Evolutionary conservation across 2,797 vertebrate genomes (phyloP).

Genomic region (Prionace glauca): DNA sequence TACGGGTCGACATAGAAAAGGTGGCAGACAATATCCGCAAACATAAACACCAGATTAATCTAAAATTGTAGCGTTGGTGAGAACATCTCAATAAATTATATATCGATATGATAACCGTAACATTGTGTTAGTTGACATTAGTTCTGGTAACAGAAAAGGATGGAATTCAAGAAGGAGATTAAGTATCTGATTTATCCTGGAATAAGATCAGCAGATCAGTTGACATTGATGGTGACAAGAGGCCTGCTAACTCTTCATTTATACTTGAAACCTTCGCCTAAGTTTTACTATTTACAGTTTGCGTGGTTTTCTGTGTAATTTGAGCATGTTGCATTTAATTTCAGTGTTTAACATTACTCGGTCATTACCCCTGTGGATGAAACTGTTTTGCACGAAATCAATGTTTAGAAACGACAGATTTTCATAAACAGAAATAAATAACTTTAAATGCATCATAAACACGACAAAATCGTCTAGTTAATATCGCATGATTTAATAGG

Average conservation of each 20-base stretch:
- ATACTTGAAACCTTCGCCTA: neutral
- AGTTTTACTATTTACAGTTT: neutral
- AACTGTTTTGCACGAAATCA: neutral
- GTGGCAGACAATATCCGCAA: neutral
- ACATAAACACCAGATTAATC: neutral
- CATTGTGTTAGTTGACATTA: too few relatives aligned
- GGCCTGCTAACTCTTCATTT: too few relatives aligned
- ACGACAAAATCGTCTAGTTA: too few relatives aligned
- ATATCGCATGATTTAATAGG: neutral
- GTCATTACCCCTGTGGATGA: neutral
- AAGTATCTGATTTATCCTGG: neutral
- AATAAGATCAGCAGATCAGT: too few relatives aligned
- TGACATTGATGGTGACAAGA: neutral
- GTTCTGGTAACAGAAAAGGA: neutral
- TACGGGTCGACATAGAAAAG: too few relatives aligned
- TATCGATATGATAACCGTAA: neutral
- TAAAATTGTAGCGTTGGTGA: neutral
- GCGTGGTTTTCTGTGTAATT: neutral
- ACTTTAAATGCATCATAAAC: neutral
- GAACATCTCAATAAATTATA: neutral
- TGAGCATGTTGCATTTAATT: too few relatives aligned
- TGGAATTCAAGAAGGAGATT: neutral
- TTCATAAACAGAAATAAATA: neutral
- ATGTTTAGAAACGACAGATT: neutral
- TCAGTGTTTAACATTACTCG: neutral